Percentiles rank a stretch among this genome's conserved stretches.
phyloP scores from a whole-genome alignment of 2,888 invertebrate species.

The Tortrix viridana region DNA sequence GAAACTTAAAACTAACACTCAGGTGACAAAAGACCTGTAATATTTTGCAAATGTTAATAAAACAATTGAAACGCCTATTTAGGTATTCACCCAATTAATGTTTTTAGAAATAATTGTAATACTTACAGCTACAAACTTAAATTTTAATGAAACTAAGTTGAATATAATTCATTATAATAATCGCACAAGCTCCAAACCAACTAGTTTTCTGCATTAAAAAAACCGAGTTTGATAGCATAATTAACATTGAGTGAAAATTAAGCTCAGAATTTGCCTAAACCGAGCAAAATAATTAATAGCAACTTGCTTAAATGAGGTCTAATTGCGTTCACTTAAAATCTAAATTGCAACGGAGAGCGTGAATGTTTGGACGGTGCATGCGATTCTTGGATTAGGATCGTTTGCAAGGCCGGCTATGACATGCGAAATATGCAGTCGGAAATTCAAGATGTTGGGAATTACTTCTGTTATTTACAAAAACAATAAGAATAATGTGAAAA shows the following conservation, averaged over 20 bases:
- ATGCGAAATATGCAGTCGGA: slow-evolving; percentile 7
- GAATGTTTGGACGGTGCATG: slow-evolving; percentile 12
- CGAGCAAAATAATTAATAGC: neutral
- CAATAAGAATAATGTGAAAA: too few relatives aligned
- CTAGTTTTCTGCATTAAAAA: neutral
- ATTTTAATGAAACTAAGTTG: too few relatives aligned
- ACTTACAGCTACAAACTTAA: too few relatives aligned
- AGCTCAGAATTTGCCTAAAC: slow-evolving; percentile 4
- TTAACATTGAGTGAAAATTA: slow-evolving; percentile 1
- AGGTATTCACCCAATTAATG: too few relatives aligned
- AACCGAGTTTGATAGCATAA: slow-evolving; percentile 1
- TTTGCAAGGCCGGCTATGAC: slow-evolving; percentile 18
- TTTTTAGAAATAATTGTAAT: too few relatives aligned
- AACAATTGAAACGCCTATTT: too few relatives aligned
- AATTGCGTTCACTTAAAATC: neutral
- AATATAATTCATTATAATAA: too few relatives aligned
- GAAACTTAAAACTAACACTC: too few relatives aligned
- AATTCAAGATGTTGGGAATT: neutral
- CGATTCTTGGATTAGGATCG: slow-evolving; percentile 15
- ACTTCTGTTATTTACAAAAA: neutral
- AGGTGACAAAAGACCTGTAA: too few relatives aligned
- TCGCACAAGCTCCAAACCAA: too few relatives aligned
- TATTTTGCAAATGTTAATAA: too few relatives aligned
- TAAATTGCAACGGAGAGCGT: slow-evolving; percentile 1
- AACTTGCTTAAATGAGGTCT: slow-evolving; percentile 1